Evolutionary conservation across 92 coral and sea anemone genomes (phyloP), one percentile per base, ranked within the genome.

Genomic region (Epizoanthus rinbou): DNA sequence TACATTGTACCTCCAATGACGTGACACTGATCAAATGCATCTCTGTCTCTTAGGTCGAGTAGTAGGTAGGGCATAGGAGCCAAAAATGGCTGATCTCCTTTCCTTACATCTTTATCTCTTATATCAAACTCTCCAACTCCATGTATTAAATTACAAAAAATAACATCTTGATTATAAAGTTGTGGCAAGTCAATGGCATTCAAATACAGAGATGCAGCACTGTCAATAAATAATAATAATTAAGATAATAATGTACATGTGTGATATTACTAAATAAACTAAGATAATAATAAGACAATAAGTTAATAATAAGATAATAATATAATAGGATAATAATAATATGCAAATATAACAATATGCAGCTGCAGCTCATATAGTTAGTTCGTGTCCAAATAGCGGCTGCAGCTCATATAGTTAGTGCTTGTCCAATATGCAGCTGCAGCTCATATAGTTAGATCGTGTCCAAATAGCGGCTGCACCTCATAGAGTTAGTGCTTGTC

Each of bases 111-210:
- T 72, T 86, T 87, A 18, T 90, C 96, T 57, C 81, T 89, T 8
- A 96, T 52, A 78, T 94, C 99, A 80, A 96, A 83, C 76, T 96
- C 99, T 67, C 99, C 99, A 57, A 96, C 93, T 18, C 99, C 99
- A 90, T 91, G 97, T 67, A 96, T 96, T 35, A 96, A 86, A 74
- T 98, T 96, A 82, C 57, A 69, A 5, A 33, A 45, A 31, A 5
- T 57, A 7, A 18, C 41, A 28, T 41, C 53, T 47, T 50, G 1
- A 50, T 50, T 9, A 2, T 50, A 9, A 10, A 50, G 54, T 50
- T 50, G 54, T 11, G 15, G 24, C 8, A 6, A 67, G 8, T 50
- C 59, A 17, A 41, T 11, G 71, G 9, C n/a, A n/a, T n/a, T n/a
- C n/a, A n/a, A 2, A 31, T 64, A 24, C 35, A 18, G 33, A 43